phyloP scores from a whole-genome alignment of 2,113 vertebrate species.

The Tretioscincus oriximinensis region DNA sequence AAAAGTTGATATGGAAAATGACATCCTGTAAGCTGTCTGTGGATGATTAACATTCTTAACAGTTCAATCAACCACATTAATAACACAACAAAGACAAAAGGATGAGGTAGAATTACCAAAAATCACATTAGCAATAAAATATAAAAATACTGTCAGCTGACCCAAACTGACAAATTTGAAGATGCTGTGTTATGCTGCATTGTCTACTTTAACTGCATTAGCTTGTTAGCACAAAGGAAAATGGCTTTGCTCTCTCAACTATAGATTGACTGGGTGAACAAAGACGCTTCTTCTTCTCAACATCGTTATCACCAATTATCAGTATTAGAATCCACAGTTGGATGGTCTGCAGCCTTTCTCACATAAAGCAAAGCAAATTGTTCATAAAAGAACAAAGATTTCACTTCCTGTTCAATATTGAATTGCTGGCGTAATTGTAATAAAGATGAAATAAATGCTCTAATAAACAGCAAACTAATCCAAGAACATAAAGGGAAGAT shows the following conservation, averaged over 20 bases:
- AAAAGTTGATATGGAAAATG: neutral
- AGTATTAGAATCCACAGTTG: neutral
- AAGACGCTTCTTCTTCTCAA: neutral
- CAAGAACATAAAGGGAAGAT: neutral
- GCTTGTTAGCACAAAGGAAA: slow-evolving; percentile 21
- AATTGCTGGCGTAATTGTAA: neutral
- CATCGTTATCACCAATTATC: neutral
- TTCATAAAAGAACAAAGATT: neutral
- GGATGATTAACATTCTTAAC: slow-evolving; percentile 30
- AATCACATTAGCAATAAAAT: neutral
- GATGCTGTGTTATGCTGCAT: neutral
- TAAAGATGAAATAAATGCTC: neutral
- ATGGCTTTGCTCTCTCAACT: neutral
- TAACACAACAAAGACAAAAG: slow-evolving; percentile 2
- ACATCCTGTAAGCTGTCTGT: slow-evolving; percentile 24
- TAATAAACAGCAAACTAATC: neutral
- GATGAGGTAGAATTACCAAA: neutral
- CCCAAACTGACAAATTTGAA: neutral
- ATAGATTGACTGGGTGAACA: neutral
- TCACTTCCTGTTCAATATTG: neutral
- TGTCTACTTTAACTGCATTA: slow-evolving; percentile 1
- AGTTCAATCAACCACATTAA: slow-evolving; percentile 45
- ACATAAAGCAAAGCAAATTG: neutral
- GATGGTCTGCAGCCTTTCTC: neutral
- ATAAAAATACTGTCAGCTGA: slow-evolving; percentile 31